These are phyloP conservation scores for Nansenia antarctica DNA, from an alignment of 2,113 vertebrate genomes.

Conservation along the genomic window DNA sequence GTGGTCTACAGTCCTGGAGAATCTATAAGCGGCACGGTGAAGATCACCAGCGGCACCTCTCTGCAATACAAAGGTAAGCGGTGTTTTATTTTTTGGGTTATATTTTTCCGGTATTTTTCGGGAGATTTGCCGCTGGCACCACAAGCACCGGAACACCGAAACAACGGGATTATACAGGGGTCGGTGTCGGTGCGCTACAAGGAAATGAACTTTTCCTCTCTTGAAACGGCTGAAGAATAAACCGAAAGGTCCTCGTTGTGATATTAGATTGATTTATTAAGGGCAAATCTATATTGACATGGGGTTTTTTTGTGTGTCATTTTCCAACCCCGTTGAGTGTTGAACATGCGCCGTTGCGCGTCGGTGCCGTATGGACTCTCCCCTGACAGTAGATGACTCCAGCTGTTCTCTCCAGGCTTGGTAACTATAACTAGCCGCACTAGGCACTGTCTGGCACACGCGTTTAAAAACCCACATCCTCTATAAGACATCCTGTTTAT, in stretches of 20 bases:
- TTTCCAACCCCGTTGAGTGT: no score
- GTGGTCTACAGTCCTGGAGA: constrained; percentile 92
- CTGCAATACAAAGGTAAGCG: constrained; percentile 88
- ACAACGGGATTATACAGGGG: no score
- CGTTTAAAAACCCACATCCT: no score
- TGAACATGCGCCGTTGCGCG: no score
- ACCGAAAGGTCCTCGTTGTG: not conserved
- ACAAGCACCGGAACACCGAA: not conserved
- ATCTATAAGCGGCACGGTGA: constrained; percentile 85
- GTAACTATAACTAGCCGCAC: not conserved
- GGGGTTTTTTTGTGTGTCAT: no score
- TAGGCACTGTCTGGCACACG: no score
- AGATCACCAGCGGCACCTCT: constrained; percentile 77
- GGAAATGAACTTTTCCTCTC: constrained; percentile 41
- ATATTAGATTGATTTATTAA: no score
- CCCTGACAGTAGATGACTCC: not conserved
- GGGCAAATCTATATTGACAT: no score
- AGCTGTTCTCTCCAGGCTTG: not conserved
- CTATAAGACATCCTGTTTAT: not conserved
- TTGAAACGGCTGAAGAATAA: not conserved
- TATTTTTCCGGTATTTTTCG: no score
- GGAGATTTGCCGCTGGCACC: not conserved
- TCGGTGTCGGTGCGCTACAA: not conserved
- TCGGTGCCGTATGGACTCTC: not conserved
- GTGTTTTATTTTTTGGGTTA: not conserved